phyloP scores from a whole-genome alignment of 2,888 invertebrate genomes.

The Eupithecia pulchellata region DNA sequence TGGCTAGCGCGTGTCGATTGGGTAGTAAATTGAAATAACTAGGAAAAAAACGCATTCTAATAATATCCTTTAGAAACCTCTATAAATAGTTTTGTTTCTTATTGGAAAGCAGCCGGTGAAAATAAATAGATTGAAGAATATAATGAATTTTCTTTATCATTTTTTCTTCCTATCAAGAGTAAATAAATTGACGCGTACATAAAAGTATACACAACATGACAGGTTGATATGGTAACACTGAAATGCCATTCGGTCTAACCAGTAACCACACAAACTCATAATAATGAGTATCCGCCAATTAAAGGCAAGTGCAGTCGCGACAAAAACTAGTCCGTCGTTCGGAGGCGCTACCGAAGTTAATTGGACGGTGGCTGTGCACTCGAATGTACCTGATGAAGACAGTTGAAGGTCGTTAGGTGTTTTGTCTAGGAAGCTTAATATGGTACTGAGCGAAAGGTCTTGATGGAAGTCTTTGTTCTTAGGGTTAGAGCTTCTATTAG shows the following conservation, averaged over 20 bases:
- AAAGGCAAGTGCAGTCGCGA: conserved; percentile 61
- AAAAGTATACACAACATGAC: not conserved
- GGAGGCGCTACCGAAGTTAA: conserved; percentile 83
- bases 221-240: conserved; percentile 19
- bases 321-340: conserved; percentile 77
- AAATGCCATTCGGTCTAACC: conserved; percentile 44
- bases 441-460: conserved; percentile 4
- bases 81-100: not conserved
- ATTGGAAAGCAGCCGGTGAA: not conserved
- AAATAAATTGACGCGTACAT: not conserved
- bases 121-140: not conserved
- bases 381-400: conserved; percentile 53
- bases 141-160: not conserved
- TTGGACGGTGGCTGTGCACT: conserved; percentile 73
- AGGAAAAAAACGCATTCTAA: not conserved
- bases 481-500: not conserved
- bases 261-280: conserved; percentile 56
- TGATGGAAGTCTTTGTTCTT: not conserved
- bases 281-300: conserved; percentile 81
- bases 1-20: not conserved
- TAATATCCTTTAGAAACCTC: not conserved
- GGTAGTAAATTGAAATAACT: conserved; percentile 5
- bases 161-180: not conserved
- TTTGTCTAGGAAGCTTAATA: conserved; percentile 16
- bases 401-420: conserved; percentile 64